A percentile compares a stretch with the other conserved stretches of the same genome.
These are phyloP conservation scores for Suncus etruscus DNA, from an alignment of 2,113 vertebrate genomes.

Conservation along the genomic window DNA sequence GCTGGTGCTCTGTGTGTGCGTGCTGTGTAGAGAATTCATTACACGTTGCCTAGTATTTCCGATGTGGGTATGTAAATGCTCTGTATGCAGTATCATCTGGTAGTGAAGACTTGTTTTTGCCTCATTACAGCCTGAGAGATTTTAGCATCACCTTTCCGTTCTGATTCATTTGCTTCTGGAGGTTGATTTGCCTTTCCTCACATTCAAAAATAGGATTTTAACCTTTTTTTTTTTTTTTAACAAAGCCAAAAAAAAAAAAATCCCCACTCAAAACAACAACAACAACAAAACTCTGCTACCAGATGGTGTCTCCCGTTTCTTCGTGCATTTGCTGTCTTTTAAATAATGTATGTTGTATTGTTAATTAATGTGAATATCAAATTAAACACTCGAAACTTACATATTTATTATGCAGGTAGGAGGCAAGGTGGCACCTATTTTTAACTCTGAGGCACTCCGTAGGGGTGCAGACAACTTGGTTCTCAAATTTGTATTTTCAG, in stretches of 20 bases:
- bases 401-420: slow-evolving; percentile 93
- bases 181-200: slow-evolving; percentile 87
- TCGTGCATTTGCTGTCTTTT: slow-evolving; percentile 89
- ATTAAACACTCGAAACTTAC: slow-evolving; percentile 92
- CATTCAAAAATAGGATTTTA: slow-evolving; percentile 86
- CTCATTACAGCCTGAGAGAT: slow-evolving; percentile 86
- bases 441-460: slow-evolving; percentile 89
- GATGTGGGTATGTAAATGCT: slow-evolving; percentile 92
- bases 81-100: slow-evolving; percentile 87
- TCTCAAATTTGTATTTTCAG: slow-evolving; percentile 88
- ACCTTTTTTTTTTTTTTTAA: slow-evolving; percentile 66
- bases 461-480: slow-evolving; percentile 85
- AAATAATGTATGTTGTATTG: slow-evolving; percentile 94
- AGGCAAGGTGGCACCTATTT: slow-evolving; percentile 91
- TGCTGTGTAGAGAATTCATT: slow-evolving; percentile 90
- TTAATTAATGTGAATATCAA: slow-evolving; percentile 93
- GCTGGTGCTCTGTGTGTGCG: slow-evolving; percentile 89
- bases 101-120: slow-evolving; percentile 86
- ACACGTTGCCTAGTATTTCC: slow-evolving; percentile 88
- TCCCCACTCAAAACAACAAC: slow-evolving; percentile 79
- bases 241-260: slow-evolving; percentile 62
- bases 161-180: slow-evolving; percentile 85
- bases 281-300: slow-evolving; percentile 86
- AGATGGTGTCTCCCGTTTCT: slow-evolving; percentile 89
- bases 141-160: slow-evolving; percentile 87